Evolutionary conservation across 2,888 invertebrate species (phyloP).

Genomic region (Cheilosia vernalis): DNA sequence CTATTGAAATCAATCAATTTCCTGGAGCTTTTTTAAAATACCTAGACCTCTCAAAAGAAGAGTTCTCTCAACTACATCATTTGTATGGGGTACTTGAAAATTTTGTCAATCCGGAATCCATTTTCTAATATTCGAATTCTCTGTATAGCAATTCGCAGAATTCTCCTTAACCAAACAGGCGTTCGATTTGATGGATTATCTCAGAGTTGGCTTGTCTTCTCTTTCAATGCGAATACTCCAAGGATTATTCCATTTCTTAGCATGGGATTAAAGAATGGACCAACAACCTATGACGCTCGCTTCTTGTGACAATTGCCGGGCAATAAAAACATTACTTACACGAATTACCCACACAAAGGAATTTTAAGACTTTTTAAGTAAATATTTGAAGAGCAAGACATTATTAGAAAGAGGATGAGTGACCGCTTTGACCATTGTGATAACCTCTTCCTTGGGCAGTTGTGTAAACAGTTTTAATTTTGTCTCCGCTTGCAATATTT

Average conservation of each 20-base stretch:
- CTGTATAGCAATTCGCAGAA: too few species aligned
- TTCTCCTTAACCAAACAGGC: not conserved
- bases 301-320: constrained; percentile 12
- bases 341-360: constrained; percentile 26
- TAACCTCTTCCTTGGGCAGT: not conserved
- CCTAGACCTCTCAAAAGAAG: too few species aligned
- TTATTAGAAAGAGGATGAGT: constrained; percentile 18
- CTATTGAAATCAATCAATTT: too few species aligned
- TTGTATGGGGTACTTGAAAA: too few species aligned
- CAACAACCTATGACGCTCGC: constrained; percentile 13
- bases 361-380: constrained; percentile 39
- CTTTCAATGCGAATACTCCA: not conserved
- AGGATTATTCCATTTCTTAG: constrained; percentile 25
- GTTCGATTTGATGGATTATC: not conserved
- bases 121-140: too few species aligned
- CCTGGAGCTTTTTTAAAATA: too few species aligned
- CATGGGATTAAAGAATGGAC: not conserved
- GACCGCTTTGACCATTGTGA: constrained; percentile 3
- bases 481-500: not conserved
- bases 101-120: not conserved
- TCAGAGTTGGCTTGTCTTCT: not conserved
- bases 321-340: constrained; percentile 48
- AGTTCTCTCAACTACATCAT: too few species aligned
- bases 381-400: constrained; percentile 20
- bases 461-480: constrained; percentile 14